Evolutionary conservation across 2,888 invertebrate genomes (phyloP).

Genomic region (Carcina quercana): DNA sequence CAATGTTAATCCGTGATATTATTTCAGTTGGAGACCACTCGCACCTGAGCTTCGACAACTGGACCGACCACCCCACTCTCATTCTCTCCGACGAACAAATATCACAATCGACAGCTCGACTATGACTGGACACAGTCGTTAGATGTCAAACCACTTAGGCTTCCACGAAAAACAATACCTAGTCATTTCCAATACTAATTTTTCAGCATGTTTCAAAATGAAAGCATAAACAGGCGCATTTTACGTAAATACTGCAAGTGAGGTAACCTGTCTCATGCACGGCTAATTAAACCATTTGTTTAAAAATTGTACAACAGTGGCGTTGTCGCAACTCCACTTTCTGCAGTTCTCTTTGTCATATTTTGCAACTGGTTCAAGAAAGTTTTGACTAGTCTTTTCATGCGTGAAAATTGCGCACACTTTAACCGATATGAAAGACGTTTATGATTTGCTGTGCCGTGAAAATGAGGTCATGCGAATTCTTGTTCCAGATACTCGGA

Average conservation of each 20-base stretch:
- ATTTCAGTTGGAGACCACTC: constrained; percentile 34
- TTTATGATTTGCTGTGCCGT: too few species aligned
- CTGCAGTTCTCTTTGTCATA: not conserved
- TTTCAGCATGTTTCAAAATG: constrained; percentile 4
- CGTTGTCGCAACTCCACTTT: not conserved
- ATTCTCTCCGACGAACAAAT: not conserved
- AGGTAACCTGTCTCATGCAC: not conserved
- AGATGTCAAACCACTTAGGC: constrained; percentile 2
- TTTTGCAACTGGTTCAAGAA: not conserved
- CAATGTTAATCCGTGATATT: constrained; percentile 56
- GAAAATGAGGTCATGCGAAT: too few species aligned
- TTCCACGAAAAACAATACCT: not conserved
- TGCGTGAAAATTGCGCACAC: too few species aligned
- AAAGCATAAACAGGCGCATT: constrained; percentile 3
- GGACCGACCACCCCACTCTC: constrained; percentile 12
- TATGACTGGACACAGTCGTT: not conserved
- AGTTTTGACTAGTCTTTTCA: too few species aligned
- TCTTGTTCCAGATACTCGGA: too few species aligned
- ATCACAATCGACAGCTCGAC: not conserved
- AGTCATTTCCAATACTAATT: constrained; percentile 1
- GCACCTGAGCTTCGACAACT: constrained; percentile 25
- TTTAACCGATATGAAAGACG: too few species aligned
- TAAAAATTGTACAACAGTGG: not conserved
- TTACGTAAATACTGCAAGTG: constrained; percentile 5
- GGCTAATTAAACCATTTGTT: constrained; percentile 2